Conservation (phyloP, 2,888 invertebrate species). For the Aphidius colemani region DNA sequence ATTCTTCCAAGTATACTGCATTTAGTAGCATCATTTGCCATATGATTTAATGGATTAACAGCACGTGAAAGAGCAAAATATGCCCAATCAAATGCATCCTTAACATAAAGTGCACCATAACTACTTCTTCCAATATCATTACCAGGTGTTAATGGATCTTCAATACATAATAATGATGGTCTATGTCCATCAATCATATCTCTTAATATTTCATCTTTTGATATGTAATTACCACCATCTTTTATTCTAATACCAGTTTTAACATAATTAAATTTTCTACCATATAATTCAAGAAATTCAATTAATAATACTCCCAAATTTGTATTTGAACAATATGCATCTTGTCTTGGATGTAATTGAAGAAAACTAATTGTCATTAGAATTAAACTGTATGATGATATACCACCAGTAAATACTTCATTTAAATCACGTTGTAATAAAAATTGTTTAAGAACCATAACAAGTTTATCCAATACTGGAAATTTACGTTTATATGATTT, state of each 20-base stretch:
- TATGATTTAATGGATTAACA: constrained; percentile 64
- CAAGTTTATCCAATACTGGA: constrained; percentile 90
- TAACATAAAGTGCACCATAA: constrained; percentile 87
- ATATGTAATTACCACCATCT: constrained; percentile 90
- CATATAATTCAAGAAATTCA: constrained; percentile 97
- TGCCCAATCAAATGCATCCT: constrained; percentile 96
- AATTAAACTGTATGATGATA: constrained; percentile 97
- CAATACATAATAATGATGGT: constrained; percentile 93
- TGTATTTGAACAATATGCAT: constrained; percentile 66
- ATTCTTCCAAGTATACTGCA: constrained; percentile 84
- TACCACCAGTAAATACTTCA: constrained; percentile 99
- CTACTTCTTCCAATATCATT: constrained; percentile 98
- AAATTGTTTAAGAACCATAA: constrained; percentile 98
- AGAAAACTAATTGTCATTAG: constrained; percentile 98
- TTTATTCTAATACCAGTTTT: constrained; percentile 93
- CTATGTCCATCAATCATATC: constrained; percentile 95
- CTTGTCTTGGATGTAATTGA: constrained; percentile 85
- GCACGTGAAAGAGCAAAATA: constrained; percentile 83
- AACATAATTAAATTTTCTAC: constrained; percentile 93
- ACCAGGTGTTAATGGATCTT: constrained; percentile 94
- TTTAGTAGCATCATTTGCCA: constrained; percentile 63
- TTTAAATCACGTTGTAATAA: constrained; percentile 96
- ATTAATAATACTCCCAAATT: constrained; percentile 94
- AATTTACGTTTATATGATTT: constrained; percentile 86
- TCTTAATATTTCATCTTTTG: constrained; percentile 80